phyloP scores from a whole-genome alignment of 30 jellyfish, hydroid and myxozoan genomes.

The Nemopilema nomurai region DNA sequence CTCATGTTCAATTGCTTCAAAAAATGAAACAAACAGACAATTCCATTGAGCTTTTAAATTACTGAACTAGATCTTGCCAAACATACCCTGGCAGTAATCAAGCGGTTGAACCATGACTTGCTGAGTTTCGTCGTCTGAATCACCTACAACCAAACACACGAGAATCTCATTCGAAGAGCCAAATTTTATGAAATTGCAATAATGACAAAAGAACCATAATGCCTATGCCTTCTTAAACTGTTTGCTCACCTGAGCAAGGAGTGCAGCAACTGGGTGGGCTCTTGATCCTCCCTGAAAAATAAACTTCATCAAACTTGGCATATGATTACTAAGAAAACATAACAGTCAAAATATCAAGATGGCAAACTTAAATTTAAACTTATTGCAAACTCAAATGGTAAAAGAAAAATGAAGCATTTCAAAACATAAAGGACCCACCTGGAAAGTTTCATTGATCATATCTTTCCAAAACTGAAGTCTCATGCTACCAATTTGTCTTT shows the following conservation, averaged over 20 bases:
- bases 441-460: slow-evolving; percentile 30
- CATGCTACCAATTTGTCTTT: slow-evolving; percentile 60
- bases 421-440: slow-evolving; percentile 1
- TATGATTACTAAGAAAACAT: no score
- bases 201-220: no score
- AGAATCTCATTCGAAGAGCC: background rate
- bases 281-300: background rate
- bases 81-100: background rate
- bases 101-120: background rate
- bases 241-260: background rate
- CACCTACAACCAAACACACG: background rate
- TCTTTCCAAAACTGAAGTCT: slow-evolving; percentile 85
- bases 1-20: no score
- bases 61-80: no score
- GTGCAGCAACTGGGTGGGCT: background rate
- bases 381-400: no score
- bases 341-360: no score
- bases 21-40: no score
- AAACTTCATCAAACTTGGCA: no score
- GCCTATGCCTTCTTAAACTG: no score
- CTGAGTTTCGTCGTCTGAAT: background rate
- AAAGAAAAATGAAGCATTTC: background rate
- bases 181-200: background rate
- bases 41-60: no score
- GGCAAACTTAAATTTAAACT: no score